Conservation (phyloP, 1,140 invertebrate species). For the Apis laboriosa region DNA sequence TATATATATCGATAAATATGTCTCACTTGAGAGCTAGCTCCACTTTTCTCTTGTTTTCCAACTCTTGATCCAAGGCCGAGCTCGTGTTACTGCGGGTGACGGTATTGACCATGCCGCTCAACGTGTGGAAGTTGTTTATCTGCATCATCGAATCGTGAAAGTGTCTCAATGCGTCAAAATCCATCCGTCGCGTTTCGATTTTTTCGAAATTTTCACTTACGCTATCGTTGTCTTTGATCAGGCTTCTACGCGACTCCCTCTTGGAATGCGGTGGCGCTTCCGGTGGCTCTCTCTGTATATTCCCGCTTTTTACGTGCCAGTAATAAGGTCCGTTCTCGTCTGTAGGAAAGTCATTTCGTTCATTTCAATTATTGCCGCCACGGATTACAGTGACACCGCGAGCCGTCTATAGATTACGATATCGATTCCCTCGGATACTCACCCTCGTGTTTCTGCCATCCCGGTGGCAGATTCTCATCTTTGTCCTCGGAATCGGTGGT, state of each 20-base stretch:
- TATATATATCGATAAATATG: background rate
- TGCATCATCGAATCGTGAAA: slow-evolving; percentile 61
- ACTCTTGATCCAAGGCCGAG: slow-evolving; percentile 87
- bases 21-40: slow-evolving; percentile 89
- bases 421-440: slow-evolving; percentile 29
- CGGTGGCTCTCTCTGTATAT: slow-evolving; percentile 95
- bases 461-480: slow-evolving; percentile 86
- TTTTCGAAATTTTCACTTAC: slow-evolving; percentile 68
- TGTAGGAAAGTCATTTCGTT: slow-evolving; percentile 76
- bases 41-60: slow-evolving; percentile 86
- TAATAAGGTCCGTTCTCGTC: slow-evolving; percentile 97
- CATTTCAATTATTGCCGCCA: background rate
- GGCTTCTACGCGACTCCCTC: slow-evolving; percentile 78
- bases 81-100: slow-evolving; percentile 90
- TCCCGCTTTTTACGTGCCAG: slow-evolving; percentile 99
- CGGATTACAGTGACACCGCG: no score
- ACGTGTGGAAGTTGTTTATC: slow-evolving; percentile 80
- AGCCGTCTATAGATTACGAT: background rate
- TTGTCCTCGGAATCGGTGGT: slow-evolving; percentile 79
- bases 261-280: slow-evolving; percentile 80
- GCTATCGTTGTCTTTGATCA: slow-evolving; percentile 83
- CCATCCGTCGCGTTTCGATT: background rate
- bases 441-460: slow-evolving; percentile 98
- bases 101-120: slow-evolving; percentile 82
- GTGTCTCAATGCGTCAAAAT: background rate